A percentile compares a stretch with the other conserved stretches of the same genome.
phyloP scores from a whole-genome alignment of 2,113 vertebrate genomes.

The Cololabis saira region DNA sequence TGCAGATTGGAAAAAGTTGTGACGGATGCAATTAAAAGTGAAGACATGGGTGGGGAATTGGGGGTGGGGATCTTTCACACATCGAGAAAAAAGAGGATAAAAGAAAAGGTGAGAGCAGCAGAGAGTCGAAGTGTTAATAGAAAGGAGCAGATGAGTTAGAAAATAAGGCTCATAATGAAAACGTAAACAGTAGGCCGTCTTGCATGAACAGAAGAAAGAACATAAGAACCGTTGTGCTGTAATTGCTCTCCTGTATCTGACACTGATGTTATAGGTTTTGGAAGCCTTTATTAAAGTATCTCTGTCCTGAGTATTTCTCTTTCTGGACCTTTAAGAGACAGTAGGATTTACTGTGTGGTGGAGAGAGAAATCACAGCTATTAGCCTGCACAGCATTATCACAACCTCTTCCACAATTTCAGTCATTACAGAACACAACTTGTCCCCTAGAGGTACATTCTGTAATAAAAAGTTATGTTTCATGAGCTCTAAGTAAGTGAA shows the following conservation, averaged over 20 bases:
- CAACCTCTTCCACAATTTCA: constrained; percentile 38
- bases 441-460: constrained; percentile 54
- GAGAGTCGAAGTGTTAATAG: constrained; percentile 48
- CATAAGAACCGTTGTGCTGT: constrained; percentile 47
- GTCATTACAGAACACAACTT: constrained; percentile 42
- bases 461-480: constrained; percentile 67
- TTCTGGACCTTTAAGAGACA: constrained; percentile 64
- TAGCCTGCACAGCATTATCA: constrained; percentile 64
- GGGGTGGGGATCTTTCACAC: constrained; percentile 44
- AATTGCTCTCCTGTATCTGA: constrained; percentile 75
- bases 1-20: constrained; percentile 58
- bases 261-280: constrained; percentile 72
- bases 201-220: constrained; percentile 34
- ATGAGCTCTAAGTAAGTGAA: neutral
- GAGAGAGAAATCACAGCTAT: constrained; percentile 61
- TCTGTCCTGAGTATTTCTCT: constrained; percentile 55
- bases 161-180: constrained; percentile 41
- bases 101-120: constrained; percentile 42
- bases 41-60: constrained; percentile 16
- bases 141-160: constrained; percentile 36
- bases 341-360: constrained; percentile 70
- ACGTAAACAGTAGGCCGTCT: constrained; percentile 21
- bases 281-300: constrained; percentile 75
- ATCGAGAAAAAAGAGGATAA: constrained; percentile 21
- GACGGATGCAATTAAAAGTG: constrained; percentile 73